Evolutionary conservation across 1,140 invertebrate genomes (phyloP).

Genomic region (Heliconius eleuchia): DNA sequence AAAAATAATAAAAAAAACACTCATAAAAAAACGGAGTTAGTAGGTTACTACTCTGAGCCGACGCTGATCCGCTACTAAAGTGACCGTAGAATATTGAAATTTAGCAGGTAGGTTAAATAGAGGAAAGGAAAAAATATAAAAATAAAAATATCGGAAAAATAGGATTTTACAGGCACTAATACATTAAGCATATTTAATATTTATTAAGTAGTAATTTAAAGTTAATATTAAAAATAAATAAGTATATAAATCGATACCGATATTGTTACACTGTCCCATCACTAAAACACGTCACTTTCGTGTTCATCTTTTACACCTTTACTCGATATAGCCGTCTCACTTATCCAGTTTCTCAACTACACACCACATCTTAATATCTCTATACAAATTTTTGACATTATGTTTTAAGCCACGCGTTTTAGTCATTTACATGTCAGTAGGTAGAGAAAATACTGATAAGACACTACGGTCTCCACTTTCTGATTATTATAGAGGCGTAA

Average conservation of each 20-base stretch:
- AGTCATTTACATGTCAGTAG: background rate
- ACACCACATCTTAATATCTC: constrained; percentile 18
- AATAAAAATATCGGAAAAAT: too few species aligned
- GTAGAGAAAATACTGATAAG: background rate
- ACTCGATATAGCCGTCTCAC: constrained; percentile 47
- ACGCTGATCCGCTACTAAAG: too few species aligned
- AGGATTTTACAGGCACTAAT: too few species aligned
- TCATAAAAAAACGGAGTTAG: too few species aligned
- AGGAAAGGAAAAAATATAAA: too few species aligned
- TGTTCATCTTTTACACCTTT: constrained; percentile 77
- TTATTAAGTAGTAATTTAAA: too few species aligned
- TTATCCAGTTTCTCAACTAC: constrained; percentile 39
- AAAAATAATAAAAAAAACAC: too few species aligned
- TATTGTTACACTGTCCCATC: constrained; percentile 37
- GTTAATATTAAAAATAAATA: too few species aligned
- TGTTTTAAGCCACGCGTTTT: background rate
- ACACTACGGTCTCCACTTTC: background rate
- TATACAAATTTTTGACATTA: constrained; percentile 2
- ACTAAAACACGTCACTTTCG: constrained; percentile 73
- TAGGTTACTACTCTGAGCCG: too few species aligned
- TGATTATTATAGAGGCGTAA: background rate
- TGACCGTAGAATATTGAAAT: too few species aligned
- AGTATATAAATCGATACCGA: constrained; percentile 43
- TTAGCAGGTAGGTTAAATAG: too few species aligned
- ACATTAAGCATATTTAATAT: too few species aligned